Base-by-base conservation (phyloP, 2,888 invertebrate species). In the Pseudanteris insignis region DNA sequence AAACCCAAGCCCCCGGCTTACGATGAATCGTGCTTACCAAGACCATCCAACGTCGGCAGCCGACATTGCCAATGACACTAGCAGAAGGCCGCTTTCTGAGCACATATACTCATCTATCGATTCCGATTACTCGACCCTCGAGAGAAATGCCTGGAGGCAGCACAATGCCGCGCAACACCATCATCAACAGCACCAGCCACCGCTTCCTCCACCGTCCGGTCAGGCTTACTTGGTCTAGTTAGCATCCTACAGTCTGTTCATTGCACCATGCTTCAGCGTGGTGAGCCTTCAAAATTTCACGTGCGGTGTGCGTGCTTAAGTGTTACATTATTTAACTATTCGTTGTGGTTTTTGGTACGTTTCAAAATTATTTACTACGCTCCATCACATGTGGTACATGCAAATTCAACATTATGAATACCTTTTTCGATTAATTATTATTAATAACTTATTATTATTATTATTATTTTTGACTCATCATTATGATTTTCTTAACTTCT, bases 61-160 rank as follows among this genome's bases (percentile, higher is more conserved):
- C 83, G 70, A 72, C 54, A 70, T 68, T 30, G 68, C 72, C 36
- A 70, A 72, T 50, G 77, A 77, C 51, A 74, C 72, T 36, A 71
- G 75, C 62, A 73, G 79, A 33, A 70, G 91, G 72, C 92, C 92
- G 40, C 87, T 91, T 64, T 91, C 91, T 68, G 92, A 93, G 81
- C 92, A 92, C 79, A 93, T 93, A 75, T 93, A 93, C 79, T 92
- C 92, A 48, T 92, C 91, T 75, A 93, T 93, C 81, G 92, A 93
- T 81, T 92, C 92, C 58, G 92, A 92, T 80, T 92, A 92, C 76
- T 91, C 91, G 71, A 90, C 90, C 53, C 84, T 92, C 71, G 92
- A 92, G 81, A 86, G 91, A 68, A 77, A 73, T 84, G 82, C 75
- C 86, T 84, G 69, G 82, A 82, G 66, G 71, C 84, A 74, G 83